Evolutionary conservation across 2,797 vertebrate species (phyloP).

Genomic region (Capromys pilorides): DNA sequence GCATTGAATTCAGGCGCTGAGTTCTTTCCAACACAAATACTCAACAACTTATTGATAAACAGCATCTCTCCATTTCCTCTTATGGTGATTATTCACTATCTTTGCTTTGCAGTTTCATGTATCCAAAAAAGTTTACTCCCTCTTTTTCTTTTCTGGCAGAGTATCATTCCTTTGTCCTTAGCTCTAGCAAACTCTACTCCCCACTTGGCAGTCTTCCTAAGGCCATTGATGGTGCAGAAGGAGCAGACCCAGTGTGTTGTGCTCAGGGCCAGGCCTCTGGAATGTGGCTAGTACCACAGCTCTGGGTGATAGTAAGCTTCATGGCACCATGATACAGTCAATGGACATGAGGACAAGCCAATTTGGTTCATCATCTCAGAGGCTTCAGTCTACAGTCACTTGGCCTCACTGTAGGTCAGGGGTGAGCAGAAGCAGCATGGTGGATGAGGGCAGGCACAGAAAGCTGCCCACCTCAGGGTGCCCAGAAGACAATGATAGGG

Average conservation of each 20-base stretch:
- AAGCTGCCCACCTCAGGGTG: not conserved
- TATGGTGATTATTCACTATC: constrained; percentile 72
- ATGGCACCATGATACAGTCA: not conserved
- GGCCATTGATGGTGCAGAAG: accelerated
- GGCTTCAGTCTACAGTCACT: not conserved
- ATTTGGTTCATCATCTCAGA: not conserved
- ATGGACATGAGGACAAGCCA: not conserved
- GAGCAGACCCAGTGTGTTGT: too few relatives aligned
- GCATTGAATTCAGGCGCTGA: constrained; percentile 68
- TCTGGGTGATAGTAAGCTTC: not conserved
- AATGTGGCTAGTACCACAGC: not conserved
- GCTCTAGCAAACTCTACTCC: not conserved
- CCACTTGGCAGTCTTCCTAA: accelerated
- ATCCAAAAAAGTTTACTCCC: not conserved
- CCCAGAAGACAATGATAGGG: not conserved
- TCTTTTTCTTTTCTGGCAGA: not conserved
- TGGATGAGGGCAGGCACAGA: not conserved
- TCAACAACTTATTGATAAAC: constrained; percentile 78
- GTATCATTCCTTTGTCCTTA: not conserved
- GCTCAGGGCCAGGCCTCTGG: not conserved
- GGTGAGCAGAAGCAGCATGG: not conserved
- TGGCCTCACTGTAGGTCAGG: not conserved
- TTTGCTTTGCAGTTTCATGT: constrained; percentile 22
- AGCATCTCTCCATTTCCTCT: constrained; percentile 76
- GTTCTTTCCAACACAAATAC: constrained; percentile 76